Evolutionary conservation across 2,797 vertebrate genomes (phyloP).

Genomic region (Poeciliopsis paucimaculata): DNA sequence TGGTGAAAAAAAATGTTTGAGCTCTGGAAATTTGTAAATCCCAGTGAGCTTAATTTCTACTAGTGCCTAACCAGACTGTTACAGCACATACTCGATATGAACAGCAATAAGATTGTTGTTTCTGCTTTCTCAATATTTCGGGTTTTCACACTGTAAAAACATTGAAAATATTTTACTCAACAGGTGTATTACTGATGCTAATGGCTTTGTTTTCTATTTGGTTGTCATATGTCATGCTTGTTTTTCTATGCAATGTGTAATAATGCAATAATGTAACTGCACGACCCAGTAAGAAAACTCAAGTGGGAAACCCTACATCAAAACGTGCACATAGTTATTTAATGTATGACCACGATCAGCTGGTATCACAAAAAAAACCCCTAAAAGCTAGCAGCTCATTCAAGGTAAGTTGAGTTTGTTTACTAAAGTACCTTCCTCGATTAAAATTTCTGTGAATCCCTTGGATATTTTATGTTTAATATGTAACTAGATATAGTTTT

Average conservation of each 20-base stretch:
- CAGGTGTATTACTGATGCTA: not conserved
- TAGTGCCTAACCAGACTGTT: slow-evolving; percentile 16
- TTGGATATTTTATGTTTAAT: not conserved
- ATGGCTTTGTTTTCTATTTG: not conserved
- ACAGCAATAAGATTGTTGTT: not conserved
- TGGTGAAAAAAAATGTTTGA: slow-evolving; percentile 25
- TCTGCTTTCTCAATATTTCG: not conserved
- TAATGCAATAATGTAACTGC: not conserved
- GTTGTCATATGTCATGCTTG: not conserved
- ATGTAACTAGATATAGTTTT: not conserved
- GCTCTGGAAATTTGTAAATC: slow-evolving; percentile 30
- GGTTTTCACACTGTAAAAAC: not conserved
- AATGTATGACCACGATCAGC: not conserved
- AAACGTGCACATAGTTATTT: not conserved
- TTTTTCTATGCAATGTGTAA: not conserved
- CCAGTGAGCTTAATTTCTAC: slow-evolving; percentile 26
- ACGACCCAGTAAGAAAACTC: not conserved
- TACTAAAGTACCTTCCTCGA: not conserved
- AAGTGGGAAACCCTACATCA: not conserved
- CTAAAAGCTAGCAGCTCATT: not conserved
- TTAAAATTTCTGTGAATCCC: not conserved
- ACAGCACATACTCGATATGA: slow-evolving; percentile 5
- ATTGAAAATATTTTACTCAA: not conserved
- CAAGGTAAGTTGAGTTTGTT: not conserved
- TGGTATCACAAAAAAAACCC: not conserved